phyloP scores from a whole-genome alignment of 2,888 invertebrate species.

The Drosophila engyochracea region DNA sequence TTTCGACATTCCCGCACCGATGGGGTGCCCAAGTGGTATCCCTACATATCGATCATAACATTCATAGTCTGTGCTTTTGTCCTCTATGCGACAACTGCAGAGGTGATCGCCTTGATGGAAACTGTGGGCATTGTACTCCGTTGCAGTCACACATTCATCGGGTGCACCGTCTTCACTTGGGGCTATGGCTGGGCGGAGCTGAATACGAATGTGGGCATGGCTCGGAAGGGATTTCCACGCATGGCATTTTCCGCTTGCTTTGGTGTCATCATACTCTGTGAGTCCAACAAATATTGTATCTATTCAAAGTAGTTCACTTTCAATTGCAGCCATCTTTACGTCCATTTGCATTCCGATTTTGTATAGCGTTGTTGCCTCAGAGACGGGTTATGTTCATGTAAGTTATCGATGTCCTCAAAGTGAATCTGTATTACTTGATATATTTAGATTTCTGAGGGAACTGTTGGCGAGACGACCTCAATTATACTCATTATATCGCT shows the following conservation, averaged over 20 bases:
- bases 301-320: neutral
- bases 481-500: constrained; percentile 20
- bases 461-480: constrained; percentile 33
- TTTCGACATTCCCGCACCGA: constrained; percentile 35
- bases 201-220: constrained; percentile 20
- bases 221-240: constrained; percentile 38
- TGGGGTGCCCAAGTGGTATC: constrained; percentile 34
- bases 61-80: constrained; percentile 1
- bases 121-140: constrained; percentile 38
- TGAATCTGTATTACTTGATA: too few relatives aligned
- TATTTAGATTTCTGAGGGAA: constrained; percentile 35
- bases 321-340: constrained; percentile 20
- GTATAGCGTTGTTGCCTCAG: neutral
- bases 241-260: constrained; percentile 49
- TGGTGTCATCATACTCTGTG: constrained; percentile 35
- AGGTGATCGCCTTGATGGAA: constrained; percentile 33
- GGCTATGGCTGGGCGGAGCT: constrained; percentile 34
- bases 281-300: constrained; percentile 4
- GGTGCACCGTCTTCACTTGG: constrained; percentile 49
- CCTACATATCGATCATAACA: constrained; percentile 1
- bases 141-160: constrained; percentile 44
- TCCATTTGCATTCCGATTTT: constrained; percentile 34
- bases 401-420: neutral
- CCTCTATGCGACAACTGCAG: constrained; percentile 21
- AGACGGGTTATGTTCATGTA: constrained; percentile 3